Conservation (phyloP, 2,797 vertebrate species). For the Nyctibius grandis region DNA sequence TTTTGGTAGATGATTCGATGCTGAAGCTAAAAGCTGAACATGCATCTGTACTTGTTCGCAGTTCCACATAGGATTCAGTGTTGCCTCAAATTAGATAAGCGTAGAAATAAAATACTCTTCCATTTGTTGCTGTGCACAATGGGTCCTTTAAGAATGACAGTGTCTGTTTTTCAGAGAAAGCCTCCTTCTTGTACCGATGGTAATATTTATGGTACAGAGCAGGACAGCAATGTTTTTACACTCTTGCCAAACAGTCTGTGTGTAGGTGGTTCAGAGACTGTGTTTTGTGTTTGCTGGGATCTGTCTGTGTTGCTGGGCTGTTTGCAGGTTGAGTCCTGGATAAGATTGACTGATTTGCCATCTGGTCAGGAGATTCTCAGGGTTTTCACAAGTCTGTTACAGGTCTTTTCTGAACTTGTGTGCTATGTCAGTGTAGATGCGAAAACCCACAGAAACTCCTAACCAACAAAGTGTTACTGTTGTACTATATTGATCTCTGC, state of each 20-base stretch:
- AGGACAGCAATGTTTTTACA: not conserved
- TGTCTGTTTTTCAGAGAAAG: not conserved
- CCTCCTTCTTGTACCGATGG: not conserved
- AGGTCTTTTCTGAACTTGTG: fast-evolving
- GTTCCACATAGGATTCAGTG: not conserved
- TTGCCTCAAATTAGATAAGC: not conserved
- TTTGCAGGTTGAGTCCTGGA: not conserved
- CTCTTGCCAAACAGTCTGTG: not conserved
- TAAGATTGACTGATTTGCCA: not conserved
- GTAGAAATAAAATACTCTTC: not conserved
- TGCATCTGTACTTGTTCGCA: not conserved
- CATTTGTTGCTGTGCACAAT: not conserved
- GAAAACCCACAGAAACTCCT: not conserved
- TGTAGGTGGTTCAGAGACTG: not conserved
- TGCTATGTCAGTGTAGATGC: not conserved
- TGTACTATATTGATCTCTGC: not conserved
- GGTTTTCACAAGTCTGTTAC: not conserved
- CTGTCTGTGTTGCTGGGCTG: not conserved
- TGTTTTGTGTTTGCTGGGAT: not conserved
- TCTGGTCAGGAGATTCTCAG: not conserved
- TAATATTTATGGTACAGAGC: not conserved
- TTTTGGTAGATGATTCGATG: fast-evolving
- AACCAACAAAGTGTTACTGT: too few species aligned
- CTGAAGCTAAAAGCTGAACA: not conserved
- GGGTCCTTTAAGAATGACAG: not conserved